These are phyloP conservation scores for Drosophila dives DNA, from an alignment of 2,888 invertebrate genomes.

Conservation along the genomic window DNA sequence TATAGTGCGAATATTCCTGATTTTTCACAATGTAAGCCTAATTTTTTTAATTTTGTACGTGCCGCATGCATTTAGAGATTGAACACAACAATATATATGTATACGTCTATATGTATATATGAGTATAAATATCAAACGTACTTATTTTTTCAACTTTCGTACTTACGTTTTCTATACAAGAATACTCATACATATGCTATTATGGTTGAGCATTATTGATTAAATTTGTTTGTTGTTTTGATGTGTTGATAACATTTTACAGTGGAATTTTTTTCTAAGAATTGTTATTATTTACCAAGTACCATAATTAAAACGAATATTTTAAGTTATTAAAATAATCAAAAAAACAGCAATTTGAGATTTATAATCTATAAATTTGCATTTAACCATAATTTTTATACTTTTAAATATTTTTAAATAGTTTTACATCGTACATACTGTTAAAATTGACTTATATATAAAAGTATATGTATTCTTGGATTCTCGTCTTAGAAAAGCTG, in stretches of 20 bases:
- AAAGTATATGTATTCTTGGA: background rate
- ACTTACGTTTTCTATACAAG: background rate
- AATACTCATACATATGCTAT: background rate
- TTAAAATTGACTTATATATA: background rate
- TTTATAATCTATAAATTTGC: background rate
- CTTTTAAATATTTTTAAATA: background rate
- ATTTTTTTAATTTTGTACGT: background rate
- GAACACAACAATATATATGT: background rate
- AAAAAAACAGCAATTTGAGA: background rate
- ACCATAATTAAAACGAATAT: background rate
- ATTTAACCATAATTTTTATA: background rate
- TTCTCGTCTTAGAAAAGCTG: background rate
- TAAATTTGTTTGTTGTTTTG: background rate
- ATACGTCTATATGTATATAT: background rate
- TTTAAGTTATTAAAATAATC: background rate
- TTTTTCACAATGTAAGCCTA: constrained; percentile 56
- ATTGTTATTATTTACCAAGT: background rate
- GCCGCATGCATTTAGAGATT: background rate
- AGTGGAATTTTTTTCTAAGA: background rate
- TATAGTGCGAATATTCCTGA: constrained; percentile 25
- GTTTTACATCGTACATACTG: background rate
- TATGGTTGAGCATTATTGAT: background rate
- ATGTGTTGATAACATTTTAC: background rate
- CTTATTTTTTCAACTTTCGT: background rate
- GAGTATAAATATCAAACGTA: background rate